These are phyloP conservation scores for Lochmaea capreae DNA, from an alignment of 2,888 invertebrate genomes.

Conservation along the genomic window DNA sequence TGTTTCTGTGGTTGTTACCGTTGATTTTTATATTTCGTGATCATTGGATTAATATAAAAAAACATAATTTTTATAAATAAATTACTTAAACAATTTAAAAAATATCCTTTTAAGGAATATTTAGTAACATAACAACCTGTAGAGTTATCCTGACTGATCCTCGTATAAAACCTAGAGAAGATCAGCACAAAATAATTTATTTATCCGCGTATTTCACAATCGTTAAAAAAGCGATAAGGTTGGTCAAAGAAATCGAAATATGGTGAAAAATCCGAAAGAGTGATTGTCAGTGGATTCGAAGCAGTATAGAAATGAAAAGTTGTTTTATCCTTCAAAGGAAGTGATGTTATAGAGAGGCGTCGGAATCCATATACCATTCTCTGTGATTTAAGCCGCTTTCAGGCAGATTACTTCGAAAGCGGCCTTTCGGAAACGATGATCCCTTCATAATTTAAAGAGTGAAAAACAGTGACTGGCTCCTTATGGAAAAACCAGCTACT, in stretches of 20 bases:
- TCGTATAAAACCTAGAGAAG: not conserved
- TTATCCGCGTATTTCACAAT: not conserved
- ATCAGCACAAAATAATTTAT: not conserved
- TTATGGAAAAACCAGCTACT: constrained; percentile 31
- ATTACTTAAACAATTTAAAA: no score
- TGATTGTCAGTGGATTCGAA: constrained; percentile 26
- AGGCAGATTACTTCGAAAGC: constrained; percentile 56
- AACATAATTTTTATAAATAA: no score
- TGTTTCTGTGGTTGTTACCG: no score
- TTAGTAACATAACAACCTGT: no score
- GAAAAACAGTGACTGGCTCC: constrained; percentile 48
- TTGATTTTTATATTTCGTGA: no score
- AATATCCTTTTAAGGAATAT: no score
- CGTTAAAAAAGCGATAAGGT: not conserved
- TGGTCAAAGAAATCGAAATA: not conserved
- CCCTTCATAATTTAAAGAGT: constrained; percentile 54
- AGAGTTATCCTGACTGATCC: no score
- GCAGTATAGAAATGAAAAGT: constrained; percentile 49
- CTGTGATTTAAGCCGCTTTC: constrained; percentile 60
- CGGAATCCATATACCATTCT: constrained; percentile 51
- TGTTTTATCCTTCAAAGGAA: constrained; percentile 49
- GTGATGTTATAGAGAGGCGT: constrained; percentile 48
- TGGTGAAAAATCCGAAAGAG: constrained; percentile 3
- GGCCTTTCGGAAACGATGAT: constrained; percentile 53
- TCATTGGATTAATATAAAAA: no score